Conservation (phyloP, 1,140 invertebrate genomes). For the Brachionus plicatilis region DNA sequence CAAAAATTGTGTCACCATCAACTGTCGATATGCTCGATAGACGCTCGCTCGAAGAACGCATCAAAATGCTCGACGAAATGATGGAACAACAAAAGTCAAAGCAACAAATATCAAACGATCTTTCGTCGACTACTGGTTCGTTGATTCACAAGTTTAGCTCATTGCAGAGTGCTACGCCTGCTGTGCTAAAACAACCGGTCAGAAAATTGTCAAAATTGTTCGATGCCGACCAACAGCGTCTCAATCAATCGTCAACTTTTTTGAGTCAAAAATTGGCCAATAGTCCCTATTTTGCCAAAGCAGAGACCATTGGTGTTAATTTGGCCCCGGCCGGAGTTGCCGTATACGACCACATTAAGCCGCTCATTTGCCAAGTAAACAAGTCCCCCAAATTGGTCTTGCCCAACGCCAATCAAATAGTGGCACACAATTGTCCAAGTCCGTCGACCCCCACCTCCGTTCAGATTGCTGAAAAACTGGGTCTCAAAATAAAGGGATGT, state of each 20-base stretch:
- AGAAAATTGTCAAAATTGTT: constrained; percentile 15
- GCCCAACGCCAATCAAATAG: not conserved
- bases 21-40: not conserved
- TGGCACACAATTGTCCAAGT: not conserved
- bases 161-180: not conserved
- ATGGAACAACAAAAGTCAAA: constrained; percentile 19
- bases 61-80: constrained; percentile 35
- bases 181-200: not conserved
- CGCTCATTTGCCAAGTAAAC: not conserved
- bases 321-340: not conserved
- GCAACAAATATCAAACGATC: not conserved
- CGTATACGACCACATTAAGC: not conserved
- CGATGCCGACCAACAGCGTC: constrained; percentile 20
- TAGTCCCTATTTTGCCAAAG: not conserved
- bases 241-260: constrained; percentile 1
- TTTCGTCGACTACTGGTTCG: not conserved
- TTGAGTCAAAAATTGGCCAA: constrained; percentile 20
- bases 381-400: not conserved
- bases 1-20: not conserved
- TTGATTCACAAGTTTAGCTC: not conserved
- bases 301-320: not conserved
- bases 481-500: constrained; percentile 14
- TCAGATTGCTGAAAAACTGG: constrained; percentile 34
- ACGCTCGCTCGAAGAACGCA: constrained; percentile 24
- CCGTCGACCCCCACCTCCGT: constrained; percentile 28